phyloP scores from a whole-genome alignment of 2,797 vertebrate species.

The Thalassophryne amazonica region DNA sequence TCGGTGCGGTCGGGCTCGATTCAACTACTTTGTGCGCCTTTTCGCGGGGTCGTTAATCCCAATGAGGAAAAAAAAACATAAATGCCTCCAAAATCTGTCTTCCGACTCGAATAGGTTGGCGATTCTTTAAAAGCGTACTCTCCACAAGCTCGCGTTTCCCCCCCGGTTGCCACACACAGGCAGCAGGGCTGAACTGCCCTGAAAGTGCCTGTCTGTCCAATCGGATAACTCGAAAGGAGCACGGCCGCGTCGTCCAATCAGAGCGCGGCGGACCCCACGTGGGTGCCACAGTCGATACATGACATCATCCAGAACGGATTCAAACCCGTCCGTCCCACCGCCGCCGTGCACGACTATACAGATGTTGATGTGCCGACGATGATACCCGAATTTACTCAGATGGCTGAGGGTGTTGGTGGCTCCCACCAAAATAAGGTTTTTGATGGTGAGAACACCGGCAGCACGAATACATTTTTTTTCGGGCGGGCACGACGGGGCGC shows the following conservation, averaged over 20 bases:
- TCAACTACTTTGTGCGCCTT: slow-evolving; percentile 64
- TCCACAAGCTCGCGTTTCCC: slow-evolving; percentile 72
- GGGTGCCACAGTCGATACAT: slow-evolving; percentile 70
- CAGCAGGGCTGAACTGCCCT: slow-evolving; percentile 83
- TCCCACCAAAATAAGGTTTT: slow-evolving; percentile 34
- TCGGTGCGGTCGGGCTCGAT: slow-evolving; percentile 62
- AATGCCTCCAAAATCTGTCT: slow-evolving; percentile 57
- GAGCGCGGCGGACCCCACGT: slow-evolving; percentile 81
- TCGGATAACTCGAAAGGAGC: slow-evolving; percentile 76
- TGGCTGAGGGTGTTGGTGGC: slow-evolving; percentile 17
- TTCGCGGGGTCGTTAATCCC: slow-evolving; percentile 61
- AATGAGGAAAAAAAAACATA: slow-evolving; percentile 19
- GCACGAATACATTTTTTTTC: no score
- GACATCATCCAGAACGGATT: slow-evolving; percentile 69
- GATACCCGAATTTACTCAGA: slow-evolving; percentile 44
- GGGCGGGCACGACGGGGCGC: background rate
- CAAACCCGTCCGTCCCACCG: slow-evolving; percentile 47
- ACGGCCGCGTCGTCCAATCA: slow-evolving; percentile 70
- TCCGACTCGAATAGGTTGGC: slow-evolving; percentile 58
- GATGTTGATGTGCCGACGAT: slow-evolving; percentile 46
- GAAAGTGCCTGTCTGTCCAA: slow-evolving; percentile 84
- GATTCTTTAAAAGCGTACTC: slow-evolving; percentile 73
- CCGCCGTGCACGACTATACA: slow-evolving; percentile 52
- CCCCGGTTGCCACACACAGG: slow-evolving; percentile 83
- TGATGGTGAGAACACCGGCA: slow-evolving; percentile 39